phyloP scores from a whole-genome alignment of 2,888 invertebrate species.

The Lucinisca nassula region DNA sequence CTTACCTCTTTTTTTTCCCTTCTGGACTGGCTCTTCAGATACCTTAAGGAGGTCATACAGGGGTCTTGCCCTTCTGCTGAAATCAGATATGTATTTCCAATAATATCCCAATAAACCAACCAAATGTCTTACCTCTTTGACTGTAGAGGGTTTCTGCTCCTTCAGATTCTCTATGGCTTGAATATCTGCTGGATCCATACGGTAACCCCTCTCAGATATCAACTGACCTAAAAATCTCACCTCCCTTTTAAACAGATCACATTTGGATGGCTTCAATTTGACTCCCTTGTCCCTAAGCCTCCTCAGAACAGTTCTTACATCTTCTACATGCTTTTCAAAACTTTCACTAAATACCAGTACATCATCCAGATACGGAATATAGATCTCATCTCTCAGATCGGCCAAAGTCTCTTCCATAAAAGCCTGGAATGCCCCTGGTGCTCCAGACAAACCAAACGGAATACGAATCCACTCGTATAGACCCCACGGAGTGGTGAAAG shows the following conservation, averaged over 20 bases:
- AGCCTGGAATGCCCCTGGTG: conserved; percentile 42
- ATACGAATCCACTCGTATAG: conserved; percentile 56
- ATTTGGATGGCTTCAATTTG: conserved; percentile 61
- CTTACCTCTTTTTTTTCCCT: background rate
- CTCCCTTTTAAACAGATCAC: conserved; percentile 59
- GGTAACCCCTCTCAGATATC: too few relatives aligned
- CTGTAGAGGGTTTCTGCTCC: too few relatives aligned
- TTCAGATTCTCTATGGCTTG: too few relatives aligned
- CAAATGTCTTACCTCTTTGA: too few relatives aligned
- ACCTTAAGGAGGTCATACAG: too few relatives aligned
- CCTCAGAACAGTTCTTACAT: conserved; percentile 55
- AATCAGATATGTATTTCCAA: too few relatives aligned
- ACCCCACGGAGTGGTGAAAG: conserved; percentile 61
- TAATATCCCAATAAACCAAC: too few relatives aligned
- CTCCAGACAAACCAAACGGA: conserved; percentile 55
- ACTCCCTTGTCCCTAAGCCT: conserved; percentile 55
- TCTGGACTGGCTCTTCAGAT: background rate
- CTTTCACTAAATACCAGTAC: conserved; percentile 55
- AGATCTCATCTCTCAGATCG: conserved; percentile 44
- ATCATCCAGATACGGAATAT: conserved; percentile 66
- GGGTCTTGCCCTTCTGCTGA: too few relatives aligned
- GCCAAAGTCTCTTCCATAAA: conserved; percentile 56
- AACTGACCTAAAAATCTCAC: conserved; percentile 64
- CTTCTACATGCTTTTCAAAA: conserved; percentile 62
- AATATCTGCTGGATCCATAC: too few relatives aligned